phyloP scores from a whole-genome alignment of 2,888 invertebrate genomes.

The Lochmaea crataegi region DNA sequence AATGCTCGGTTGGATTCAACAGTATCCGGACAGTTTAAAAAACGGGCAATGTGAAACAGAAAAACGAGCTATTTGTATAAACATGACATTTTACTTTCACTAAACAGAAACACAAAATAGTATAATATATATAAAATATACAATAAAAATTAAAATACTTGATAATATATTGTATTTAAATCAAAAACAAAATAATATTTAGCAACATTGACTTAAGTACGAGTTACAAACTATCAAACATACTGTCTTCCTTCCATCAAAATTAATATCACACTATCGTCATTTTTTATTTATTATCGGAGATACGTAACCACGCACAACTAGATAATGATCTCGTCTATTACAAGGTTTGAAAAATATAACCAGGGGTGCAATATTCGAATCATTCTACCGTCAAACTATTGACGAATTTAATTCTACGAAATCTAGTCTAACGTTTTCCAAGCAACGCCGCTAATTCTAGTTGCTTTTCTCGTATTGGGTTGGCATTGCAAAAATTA shows the following conservation, averaged over 20 bases:
- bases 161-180: not conserved
- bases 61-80: not conserved
- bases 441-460: too few relatives aligned
- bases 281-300: not conserved
- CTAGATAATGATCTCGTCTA: too few relatives aligned
- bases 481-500: too few relatives aligned
- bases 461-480: too few relatives aligned
- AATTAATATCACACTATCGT: not conserved
- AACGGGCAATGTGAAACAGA: not conserved
- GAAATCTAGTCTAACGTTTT: too few relatives aligned
- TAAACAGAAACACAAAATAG: not conserved
- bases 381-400: too few relatives aligned
- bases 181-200: not conserved
- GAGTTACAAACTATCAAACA: not conserved
- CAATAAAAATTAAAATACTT: slow-evolving; percentile 7
- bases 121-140: slow-evolving; percentile 6
- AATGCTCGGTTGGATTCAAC: too few relatives aligned
- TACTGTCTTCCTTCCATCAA: not conserved
- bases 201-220: not conserved
- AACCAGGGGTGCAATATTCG: too few relatives aligned
- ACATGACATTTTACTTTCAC: not conserved
- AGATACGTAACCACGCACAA: too few relatives aligned
- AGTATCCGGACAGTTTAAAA: too few relatives aligned
- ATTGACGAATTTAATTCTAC: too few relatives aligned
- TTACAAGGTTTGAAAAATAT: too few relatives aligned